phyloP scores from a whole-genome alignment of 2,113 vertebrate genomes.

The Monarcha castaneiventris region DNA sequence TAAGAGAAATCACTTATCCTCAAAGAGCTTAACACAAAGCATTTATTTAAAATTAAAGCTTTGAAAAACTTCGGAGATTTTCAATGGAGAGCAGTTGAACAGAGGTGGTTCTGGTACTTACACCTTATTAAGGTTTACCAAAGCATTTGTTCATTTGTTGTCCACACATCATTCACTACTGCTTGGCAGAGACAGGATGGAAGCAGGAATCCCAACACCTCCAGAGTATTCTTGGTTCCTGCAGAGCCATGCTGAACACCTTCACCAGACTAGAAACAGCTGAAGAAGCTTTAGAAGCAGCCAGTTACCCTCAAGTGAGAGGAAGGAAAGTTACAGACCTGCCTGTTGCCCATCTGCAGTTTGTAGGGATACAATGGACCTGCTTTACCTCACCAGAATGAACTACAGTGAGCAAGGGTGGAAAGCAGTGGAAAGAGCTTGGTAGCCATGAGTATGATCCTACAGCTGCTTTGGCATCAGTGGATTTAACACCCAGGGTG shows the following conservation, averaged over 20 bases:
- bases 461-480: neutral
- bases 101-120: neutral
- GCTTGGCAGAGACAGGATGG: neutral
- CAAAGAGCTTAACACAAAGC: neutral
- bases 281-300: neutral
- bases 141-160: neutral
- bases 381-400: neutral
- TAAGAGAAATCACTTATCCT: neutral
- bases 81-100: neutral
- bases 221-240: neutral
- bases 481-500: neutral
- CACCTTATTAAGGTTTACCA: neutral
- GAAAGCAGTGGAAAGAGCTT: neutral
- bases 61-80: neutral
- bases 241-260: neutral
- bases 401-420: neutral
- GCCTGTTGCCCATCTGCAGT: neutral
- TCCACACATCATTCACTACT: neutral
- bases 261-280: neutral
- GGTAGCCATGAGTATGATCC: fast-evolving
- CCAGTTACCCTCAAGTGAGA: neutral
- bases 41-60: conserved; percentile 3
- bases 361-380: neutral
- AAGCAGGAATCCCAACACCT: neutral
- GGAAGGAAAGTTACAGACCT: neutral